A percentile compares a stretch with the other conserved stretches of the same genome.
Evolutionary conservation across 2,113 vertebrate genomes (phyloP).

Genomic region (Callionymus lyra): DNA sequence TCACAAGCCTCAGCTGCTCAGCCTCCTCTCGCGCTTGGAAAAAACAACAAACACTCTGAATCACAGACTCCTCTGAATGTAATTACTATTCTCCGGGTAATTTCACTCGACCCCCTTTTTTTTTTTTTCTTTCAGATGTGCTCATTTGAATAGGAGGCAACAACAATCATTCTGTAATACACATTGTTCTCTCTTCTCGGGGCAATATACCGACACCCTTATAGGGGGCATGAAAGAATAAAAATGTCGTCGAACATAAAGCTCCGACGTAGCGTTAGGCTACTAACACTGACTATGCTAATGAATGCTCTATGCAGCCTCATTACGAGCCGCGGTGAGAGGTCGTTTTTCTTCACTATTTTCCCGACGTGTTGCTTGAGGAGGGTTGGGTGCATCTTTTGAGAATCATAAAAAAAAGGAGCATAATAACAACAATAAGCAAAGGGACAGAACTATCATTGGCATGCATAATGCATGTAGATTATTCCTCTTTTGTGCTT

Average conservation of each 20-base stretch:
- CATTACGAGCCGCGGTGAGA: slow-evolving; percentile 53
- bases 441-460: slow-evolving; percentile 25
- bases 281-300: slow-evolving; percentile 58
- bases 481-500: slow-evolving; percentile 12
- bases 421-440: slow-evolving; percentile 5
- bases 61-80: slow-evolving; percentile 47
- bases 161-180: slow-evolving; percentile 46
- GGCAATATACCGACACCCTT: slow-evolving; percentile 54
- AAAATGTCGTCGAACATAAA: slow-evolving; percentile 58
- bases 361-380: slow-evolving; percentile 45
- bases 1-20: slow-evolving; percentile 22
- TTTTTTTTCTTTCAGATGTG: slow-evolving; percentile 31
- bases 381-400: slow-evolving; percentile 20
- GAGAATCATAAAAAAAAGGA: slow-evolving; percentile 16
- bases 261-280: slow-evolving; percentile 34
- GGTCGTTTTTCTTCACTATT: slow-evolving; percentile 58
- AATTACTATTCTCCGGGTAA: slow-evolving; percentile 55
- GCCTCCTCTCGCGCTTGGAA: slow-evolving; percentile 30
- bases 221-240: slow-evolving; percentile 49
- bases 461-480: slow-evolving; percentile 19
- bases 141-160: slow-evolving; percentile 58
- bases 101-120: slow-evolving; percentile 19
- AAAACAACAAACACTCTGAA: slow-evolving; percentile 50
- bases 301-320: slow-evolving; percentile 57
- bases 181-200: slow-evolving; percentile 47